Conservation (phyloP, 2,797 vertebrate species). For the Hafferia zeledoni region DNA sequence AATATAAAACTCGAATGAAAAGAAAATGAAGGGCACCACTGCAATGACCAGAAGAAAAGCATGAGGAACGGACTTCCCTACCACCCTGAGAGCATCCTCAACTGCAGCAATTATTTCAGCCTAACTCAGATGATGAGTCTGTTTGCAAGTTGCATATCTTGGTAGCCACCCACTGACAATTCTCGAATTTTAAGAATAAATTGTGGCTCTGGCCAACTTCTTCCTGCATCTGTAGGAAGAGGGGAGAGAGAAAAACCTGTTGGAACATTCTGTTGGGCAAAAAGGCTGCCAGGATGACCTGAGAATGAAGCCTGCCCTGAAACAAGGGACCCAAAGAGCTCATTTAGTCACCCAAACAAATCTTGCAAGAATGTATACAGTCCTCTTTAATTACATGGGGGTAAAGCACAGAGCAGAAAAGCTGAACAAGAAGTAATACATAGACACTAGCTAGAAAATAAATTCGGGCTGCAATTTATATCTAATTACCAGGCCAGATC, state of each 20-base stretch:
- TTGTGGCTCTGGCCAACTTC: neutral
- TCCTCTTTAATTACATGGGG: neutral
- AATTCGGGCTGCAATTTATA: neutral
- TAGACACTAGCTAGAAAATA: neutral
- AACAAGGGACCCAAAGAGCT: neutral
- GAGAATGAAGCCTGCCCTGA: neutral
- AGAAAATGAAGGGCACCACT: neutral
- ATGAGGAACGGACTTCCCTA: neutral
- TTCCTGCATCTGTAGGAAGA: neutral
- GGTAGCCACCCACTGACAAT: slow-evolving; percentile 23
- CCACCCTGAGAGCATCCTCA: neutral
- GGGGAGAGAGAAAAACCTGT: neutral
- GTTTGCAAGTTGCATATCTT: neutral
- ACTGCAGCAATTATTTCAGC: neutral
- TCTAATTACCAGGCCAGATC: neutral
- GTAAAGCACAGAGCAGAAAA: neutral
- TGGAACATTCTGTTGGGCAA: neutral
- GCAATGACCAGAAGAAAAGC: neutral
- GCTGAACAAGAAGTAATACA: neutral
- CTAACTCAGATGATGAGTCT: neutral
- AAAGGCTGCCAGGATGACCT: neutral
- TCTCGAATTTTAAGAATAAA: slow-evolving; percentile 10
- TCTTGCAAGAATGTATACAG: neutral
- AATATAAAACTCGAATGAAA: neutral
- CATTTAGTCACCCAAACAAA: neutral